Percentiles rank a stretch among this genome's conserved stretches.
Conservation (phyloP, 2,113 vertebrate genomes). For the Sterna hirundo region DNA sequence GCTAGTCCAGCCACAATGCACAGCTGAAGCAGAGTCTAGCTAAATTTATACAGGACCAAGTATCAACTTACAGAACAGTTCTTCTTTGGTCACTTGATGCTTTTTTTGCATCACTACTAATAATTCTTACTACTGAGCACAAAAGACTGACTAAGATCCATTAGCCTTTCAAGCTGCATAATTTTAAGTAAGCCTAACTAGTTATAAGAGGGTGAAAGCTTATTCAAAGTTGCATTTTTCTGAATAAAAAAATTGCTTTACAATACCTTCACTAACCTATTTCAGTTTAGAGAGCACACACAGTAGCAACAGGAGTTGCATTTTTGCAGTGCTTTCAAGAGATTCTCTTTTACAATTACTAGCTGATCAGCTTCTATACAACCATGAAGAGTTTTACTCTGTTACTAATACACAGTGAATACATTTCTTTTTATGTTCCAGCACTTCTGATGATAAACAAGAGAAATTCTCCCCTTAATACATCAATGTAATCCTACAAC, state of each 20-base stretch:
- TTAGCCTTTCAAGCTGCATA: not conserved
- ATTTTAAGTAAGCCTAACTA: not conserved
- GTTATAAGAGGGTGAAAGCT: not conserved
- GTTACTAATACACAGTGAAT: not conserved
- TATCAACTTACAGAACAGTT: not conserved
- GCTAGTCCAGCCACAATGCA: not conserved
- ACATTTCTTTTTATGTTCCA: not conserved
- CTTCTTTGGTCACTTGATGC: not conserved
- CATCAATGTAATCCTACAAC: not conserved
- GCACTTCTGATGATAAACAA: not conserved
- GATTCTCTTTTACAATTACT: not conserved
- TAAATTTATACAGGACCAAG: not conserved
- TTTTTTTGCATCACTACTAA: not conserved
- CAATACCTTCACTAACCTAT: not conserved
- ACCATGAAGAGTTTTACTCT: not conserved
- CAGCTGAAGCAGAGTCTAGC: not conserved
- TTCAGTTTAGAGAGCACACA: not conserved
- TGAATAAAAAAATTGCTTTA: not conserved
- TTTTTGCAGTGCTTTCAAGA: not conserved
- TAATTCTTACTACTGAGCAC: not conserved
- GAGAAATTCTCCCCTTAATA: not conserved
- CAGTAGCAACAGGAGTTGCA: not conserved
- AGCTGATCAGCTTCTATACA: not conserved
- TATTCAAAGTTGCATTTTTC: not conserved
- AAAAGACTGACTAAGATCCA: not conserved